phyloP scores from a whole-genome alignment of 2,888 invertebrate genomes.

The Xestobium rufovillosum region DNA sequence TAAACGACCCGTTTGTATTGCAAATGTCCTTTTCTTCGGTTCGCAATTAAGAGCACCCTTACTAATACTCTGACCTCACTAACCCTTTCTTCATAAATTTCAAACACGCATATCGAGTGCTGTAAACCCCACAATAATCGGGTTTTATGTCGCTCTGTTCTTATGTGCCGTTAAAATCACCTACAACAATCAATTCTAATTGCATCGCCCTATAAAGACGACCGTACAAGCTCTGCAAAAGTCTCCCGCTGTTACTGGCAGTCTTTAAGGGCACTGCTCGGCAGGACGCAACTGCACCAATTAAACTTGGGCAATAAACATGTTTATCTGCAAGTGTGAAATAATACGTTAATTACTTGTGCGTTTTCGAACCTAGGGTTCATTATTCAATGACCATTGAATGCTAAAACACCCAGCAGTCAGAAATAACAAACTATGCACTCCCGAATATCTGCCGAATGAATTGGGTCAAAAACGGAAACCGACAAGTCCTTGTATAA shows the following conservation, averaged over 20 bases:
- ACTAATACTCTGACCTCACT: constrained; percentile 28
- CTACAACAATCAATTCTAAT: constrained; percentile 43
- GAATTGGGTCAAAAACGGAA: too few relatives aligned
- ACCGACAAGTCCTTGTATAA: too few relatives aligned
- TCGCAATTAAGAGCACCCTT: constrained; percentile 1
- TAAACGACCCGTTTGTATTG: constrained; percentile 2
- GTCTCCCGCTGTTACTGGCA: constrained; percentile 36
- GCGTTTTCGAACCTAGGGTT: too few relatives aligned
- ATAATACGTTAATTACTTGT: too few relatives aligned
- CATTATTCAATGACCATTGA: too few relatives aligned
- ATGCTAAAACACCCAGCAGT: too few relatives aligned
- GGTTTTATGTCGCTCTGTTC: constrained; percentile 38
- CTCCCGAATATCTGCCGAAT: too few relatives aligned
- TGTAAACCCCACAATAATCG: constrained; percentile 35
- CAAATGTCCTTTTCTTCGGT: constrained; percentile 3
- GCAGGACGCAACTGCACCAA: constrained; percentile 34
- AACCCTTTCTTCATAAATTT: constrained; percentile 36
- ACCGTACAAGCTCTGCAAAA: constrained; percentile 35
- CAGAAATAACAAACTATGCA: too few relatives aligned
- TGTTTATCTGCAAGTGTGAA: too few relatives aligned
- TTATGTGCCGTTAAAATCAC: constrained; percentile 41
- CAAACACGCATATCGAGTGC: constrained; percentile 24
- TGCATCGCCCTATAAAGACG: constrained; percentile 41
- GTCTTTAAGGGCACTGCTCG: constrained; percentile 38
- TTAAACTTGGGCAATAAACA: constrained; percentile 38